Percentiles rank a stretch among this genome's conserved stretches.
phyloP scores from a whole-genome alignment of 1,140 invertebrate genomes.

The Cylas formicarius region DNA sequence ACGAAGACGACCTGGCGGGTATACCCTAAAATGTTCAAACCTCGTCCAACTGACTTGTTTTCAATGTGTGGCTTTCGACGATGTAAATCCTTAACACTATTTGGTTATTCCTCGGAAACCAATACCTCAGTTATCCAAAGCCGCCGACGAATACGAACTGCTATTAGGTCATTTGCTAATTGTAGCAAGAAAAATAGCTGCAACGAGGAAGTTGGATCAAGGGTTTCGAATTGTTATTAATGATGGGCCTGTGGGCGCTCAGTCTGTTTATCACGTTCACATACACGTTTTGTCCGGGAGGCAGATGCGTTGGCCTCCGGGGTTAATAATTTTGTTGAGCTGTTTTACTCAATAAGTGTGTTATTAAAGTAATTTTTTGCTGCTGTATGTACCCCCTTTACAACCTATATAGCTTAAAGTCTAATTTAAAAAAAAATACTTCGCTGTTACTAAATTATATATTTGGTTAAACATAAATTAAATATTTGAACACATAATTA shows the following conservation, averaged over 20 bases:
- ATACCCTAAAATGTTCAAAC: not conserved
- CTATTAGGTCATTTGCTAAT: constrained; percentile 70
- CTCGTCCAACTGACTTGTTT: constrained; percentile 26
- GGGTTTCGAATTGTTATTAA: constrained; percentile 83
- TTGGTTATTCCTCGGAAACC: constrained; percentile 92
- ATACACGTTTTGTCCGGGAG: constrained; percentile 88
- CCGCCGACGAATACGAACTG: constrained; percentile 65
- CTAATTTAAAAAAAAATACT: no score
- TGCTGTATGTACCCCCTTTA: no score
- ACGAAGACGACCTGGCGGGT: constrained; percentile 81
- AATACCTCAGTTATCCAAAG: constrained; percentile 72
- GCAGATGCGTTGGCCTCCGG: constrained; percentile 92
- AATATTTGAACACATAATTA: no score
- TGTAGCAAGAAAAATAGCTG: constrained; percentile 74
- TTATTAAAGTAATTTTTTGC: no score
- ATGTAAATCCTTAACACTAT: constrained; percentile 82
- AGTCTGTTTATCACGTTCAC: constrained; percentile 90
- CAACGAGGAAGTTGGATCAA: constrained; percentile 58
- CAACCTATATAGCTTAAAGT: no score
- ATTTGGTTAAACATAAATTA: no score
- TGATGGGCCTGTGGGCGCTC: constrained; percentile 78
- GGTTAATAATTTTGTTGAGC: constrained; percentile 70
- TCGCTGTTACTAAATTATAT: no score
- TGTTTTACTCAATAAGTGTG: no score
- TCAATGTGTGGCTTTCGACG: constrained; percentile 77